A percentile compares a stretch with the other conserved stretches of the same genome.
These are phyloP conservation scores for Kuschelorhynchus macadamiae DNA, from an alignment of 2,888 invertebrate species.

Conservation along the genomic window DNA sequence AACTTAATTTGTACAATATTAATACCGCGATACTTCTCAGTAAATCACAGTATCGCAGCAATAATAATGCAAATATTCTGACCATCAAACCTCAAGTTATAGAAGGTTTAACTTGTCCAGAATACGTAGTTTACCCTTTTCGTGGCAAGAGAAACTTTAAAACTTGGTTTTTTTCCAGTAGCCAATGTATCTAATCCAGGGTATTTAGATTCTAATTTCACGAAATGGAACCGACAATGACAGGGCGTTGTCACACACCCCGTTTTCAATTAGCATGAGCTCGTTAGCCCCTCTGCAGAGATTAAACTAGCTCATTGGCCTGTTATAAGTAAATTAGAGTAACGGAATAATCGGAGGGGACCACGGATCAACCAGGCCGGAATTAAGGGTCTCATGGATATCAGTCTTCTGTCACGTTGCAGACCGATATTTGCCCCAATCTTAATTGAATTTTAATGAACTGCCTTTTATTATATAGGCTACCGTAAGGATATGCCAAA, in stretches of 20 bases:
- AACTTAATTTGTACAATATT: no score
- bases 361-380: background rate
- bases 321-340: constrained; percentile 36
- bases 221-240: constrained; percentile 22
- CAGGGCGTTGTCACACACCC: constrained; percentile 23
- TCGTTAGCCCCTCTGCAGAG: constrained; percentile 20
- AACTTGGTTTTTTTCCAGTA: no score
- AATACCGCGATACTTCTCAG: no score
- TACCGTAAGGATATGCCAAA: no score
- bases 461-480: no score
- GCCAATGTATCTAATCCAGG: background rate
- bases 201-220: constrained; percentile 13
- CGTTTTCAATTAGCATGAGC: constrained; percentile 32
- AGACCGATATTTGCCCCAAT: background rate
- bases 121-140: no score
- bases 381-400: background rate
- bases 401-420: background rate
- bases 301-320: constrained; percentile 35
- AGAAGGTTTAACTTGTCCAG: no score
- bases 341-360: constrained; percentile 19
- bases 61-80: no score
- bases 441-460: no score
- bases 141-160: no score
- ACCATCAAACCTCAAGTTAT: no score
- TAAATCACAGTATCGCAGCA: no score